Evolutionary conservation across 2,113 vertebrate genomes (phyloP).

Genomic region (Oryctolagus cuniculus): mOryCun1.1 NC_091449.1:59247501-59248000

Average conservation of each 20-base stretch:
- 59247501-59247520: not conserved
- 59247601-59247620: not conserved
- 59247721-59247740: not conserved
- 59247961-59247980: not conserved
- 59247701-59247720: conserved; percentile 38
- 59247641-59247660: not conserved
- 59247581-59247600: not conserved
- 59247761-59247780: not conserved
- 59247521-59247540: conserved; percentile 8
- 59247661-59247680: not conserved
- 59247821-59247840: not conserved
- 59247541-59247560: not conserved
- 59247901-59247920: accelerated
- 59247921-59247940: accelerated
- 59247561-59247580: not conserved
- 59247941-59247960: not conserved
- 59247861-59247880: accelerated
- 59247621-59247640: not conserved
- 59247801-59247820: not conserved
- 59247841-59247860: not conserved
- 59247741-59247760: not conserved
- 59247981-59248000: not conserved
- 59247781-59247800: accelerated
- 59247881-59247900: not conserved
- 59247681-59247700: not conserved